phyloP scores from a whole-genome alignment of 2,888 invertebrate species.

The Merodon equestris region DNA sequence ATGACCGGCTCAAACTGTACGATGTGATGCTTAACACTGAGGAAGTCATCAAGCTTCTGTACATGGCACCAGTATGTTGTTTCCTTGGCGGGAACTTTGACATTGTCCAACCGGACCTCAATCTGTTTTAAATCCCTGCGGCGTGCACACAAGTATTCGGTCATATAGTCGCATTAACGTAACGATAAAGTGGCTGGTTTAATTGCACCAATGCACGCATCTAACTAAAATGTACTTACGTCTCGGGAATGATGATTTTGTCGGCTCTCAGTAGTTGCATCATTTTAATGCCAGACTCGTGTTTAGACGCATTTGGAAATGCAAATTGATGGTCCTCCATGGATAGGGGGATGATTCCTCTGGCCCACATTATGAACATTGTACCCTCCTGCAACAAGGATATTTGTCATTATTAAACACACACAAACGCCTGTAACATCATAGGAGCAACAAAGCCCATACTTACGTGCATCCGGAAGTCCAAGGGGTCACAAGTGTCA shows the following conservation, averaged over 20 bases:
- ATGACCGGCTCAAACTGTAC: slow-evolving; percentile 93
- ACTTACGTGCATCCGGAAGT: slow-evolving; percentile 79
- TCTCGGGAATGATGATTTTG: slow-evolving; percentile 78
- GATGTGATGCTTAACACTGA: slow-evolving; percentile 88
- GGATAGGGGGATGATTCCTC: slow-evolving; percentile 85
- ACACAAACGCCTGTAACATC: neutral
- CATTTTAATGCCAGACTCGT: slow-evolving; percentile 87
- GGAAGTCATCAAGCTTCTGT: slow-evolving; percentile 86
- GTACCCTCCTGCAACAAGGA: slow-evolving; percentile 87
- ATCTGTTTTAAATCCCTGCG: slow-evolving; percentile 80
- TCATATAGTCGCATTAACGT: no score
- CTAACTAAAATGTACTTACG: slow-evolving; percentile 72
- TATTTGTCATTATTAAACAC: slow-evolving; percentile 32
- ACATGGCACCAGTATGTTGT: slow-evolving; percentile 99
- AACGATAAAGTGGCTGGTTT: no score
- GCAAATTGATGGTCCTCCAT: slow-evolving; percentile 77
- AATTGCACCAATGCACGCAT: neutral
- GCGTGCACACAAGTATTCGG: slow-evolving; percentile 2
- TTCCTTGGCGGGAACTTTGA: slow-evolving; percentile 89
- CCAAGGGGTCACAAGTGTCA: slow-evolving; percentile 89
- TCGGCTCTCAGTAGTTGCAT: slow-evolving; percentile 83
- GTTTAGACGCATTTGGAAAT: slow-evolving; percentile 77
- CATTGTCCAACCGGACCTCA: slow-evolving; percentile 82
- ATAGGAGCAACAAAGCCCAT: slow-evolving; percentile 1
- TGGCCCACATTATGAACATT: slow-evolving; percentile 91